phyloP scores from a whole-genome alignment of 92 coral and sea anemone genomes.

The Bergia sp. region DNA sequence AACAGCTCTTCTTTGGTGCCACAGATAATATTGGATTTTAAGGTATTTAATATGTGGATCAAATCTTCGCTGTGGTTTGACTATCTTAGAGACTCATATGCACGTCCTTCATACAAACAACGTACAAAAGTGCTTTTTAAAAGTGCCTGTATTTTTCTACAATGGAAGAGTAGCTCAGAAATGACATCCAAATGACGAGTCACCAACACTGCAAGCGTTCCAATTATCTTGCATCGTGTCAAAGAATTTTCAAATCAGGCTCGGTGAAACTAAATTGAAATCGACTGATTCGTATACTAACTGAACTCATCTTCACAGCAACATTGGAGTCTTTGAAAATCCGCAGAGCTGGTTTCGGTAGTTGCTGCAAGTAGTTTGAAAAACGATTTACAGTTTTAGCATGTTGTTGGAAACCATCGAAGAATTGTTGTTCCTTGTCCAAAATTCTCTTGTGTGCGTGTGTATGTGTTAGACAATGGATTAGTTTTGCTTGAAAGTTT shows the following conservation, averaged over 20 bases:
- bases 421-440: no score
- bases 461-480: no score
- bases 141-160: slow-evolving; percentile 41
- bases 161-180: slow-evolving; percentile 44
- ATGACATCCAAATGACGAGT: slow-evolving; percentile 47
- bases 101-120: slow-evolving; percentile 42
- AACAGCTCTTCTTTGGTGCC: slow-evolving; percentile 55
- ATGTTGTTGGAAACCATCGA: no score
- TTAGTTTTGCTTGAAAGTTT: no score
- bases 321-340: background rate
- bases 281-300: slow-evolving; percentile 32
- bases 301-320: slow-evolving; percentile 64
- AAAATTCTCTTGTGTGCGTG: no score
- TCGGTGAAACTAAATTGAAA: slow-evolving; percentile 47
- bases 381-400: no score
- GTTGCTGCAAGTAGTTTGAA: no score
- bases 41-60: slow-evolving; percentile 50
- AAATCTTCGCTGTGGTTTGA: slow-evolving; percentile 45
- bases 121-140: background rate
- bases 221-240: slow-evolving; percentile 45
- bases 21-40: slow-evolving; percentile 57
- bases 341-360: no score
- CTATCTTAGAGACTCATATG: slow-evolving; percentile 50
- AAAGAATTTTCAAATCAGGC: slow-evolving; percentile 41
- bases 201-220: slow-evolving; percentile 36